Evolutionary conservation across 2,113 vertebrate species (phyloP), one percentile per base, ranked within the genome.

Genomic region (Actenoides hombroni): DNA sequence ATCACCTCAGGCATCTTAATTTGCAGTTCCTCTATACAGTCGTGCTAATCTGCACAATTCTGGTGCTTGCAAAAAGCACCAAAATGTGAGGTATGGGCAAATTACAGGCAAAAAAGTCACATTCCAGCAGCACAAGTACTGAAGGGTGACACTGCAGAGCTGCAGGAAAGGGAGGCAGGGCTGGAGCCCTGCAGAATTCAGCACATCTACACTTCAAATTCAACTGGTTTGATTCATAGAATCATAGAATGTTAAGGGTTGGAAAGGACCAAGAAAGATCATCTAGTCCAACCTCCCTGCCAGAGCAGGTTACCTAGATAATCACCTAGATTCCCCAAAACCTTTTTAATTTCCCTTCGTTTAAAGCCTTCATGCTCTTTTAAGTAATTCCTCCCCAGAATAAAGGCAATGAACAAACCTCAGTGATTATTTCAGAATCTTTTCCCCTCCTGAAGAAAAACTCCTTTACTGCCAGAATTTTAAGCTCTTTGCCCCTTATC

Each of bases 11-110:
- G 23, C 46, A 24, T 6, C 54, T 68, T 54, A 29, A 29, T 57
- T 2, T 26, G 12, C 6, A 24, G 42, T 68, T 49, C 35, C 28
- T 83, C 35, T 10, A 1, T 4, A 16, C 1, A 1, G 2, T 9
- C 73, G 70, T 44, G 63, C 51, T 48, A 18, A 86, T 17, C 14
- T 24, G 25, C 11, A 26, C 17, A 13, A 2, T 44, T 65, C n/a
- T n/a, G 13, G 16, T 14, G 37, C 64, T 13, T 19, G 48, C 37
- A 63, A 44, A 42, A 63, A 49, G 10, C 64, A 81, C 23, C 70
- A 40, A 26, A 17, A 10, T 0, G 6, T 5, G 26, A 76, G 26
- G 24, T 13, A 51, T 14, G 49, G 49, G 49, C 11, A 24, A 26
- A 11, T 5, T 18, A 13, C 42, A 69, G 59, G 10, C 7, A 23